Conservation (phyloP, 2,888 invertebrate genomes). For the Athalia rosae region DNA sequence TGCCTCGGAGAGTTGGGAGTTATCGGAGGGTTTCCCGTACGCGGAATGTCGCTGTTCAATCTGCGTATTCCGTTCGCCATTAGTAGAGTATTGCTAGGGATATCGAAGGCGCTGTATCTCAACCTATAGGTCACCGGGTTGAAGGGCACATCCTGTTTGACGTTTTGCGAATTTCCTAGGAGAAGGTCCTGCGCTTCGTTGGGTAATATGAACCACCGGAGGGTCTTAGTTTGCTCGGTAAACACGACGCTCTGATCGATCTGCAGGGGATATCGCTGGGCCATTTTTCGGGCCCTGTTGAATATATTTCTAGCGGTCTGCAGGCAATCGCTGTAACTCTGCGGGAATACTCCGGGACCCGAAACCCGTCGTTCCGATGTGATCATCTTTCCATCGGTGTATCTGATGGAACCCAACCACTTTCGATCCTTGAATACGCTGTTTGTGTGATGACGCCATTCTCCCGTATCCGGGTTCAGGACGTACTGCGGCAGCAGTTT, state of each 20-base stretch:
- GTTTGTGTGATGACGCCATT: slow-evolving; percentile 91
- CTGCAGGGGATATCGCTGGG: slow-evolving; percentile 83
- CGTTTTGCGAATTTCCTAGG: slow-evolving; percentile 83
- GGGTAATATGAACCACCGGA: slow-evolving; percentile 93
- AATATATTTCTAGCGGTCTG: slow-evolving; percentile 87
- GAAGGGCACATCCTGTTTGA: slow-evolving; percentile 86
- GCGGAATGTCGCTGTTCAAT: slow-evolving; percentile 69
- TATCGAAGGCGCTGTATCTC: slow-evolving; percentile 52
- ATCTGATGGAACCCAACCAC: slow-evolving; percentile 86
- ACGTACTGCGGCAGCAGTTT: slow-evolving; percentile 91
- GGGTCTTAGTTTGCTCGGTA: slow-evolving; percentile 78
- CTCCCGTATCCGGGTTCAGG: slow-evolving; percentile 91
- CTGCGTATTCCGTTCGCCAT: slow-evolving; percentile 62
- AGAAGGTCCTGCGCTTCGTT: slow-evolving; percentile 88
- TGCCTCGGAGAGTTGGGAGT: slow-evolving; percentile 80
- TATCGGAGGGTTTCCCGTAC: slow-evolving; percentile 64
- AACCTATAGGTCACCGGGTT: slow-evolving; percentile 78
- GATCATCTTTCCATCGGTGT: slow-evolving; percentile 84
- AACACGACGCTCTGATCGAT: slow-evolving; percentile 84
- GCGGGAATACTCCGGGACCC: slow-evolving; percentile 83
- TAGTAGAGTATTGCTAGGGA: slow-evolving; percentile 50
- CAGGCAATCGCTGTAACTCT: slow-evolving; percentile 85
- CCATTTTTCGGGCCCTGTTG: slow-evolving; percentile 84
- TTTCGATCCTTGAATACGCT: slow-evolving; percentile 87
- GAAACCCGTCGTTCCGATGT: slow-evolving; percentile 83